Conservation (phyloP, 2,888 invertebrate species). For the Epiblema foenella region DNA sequence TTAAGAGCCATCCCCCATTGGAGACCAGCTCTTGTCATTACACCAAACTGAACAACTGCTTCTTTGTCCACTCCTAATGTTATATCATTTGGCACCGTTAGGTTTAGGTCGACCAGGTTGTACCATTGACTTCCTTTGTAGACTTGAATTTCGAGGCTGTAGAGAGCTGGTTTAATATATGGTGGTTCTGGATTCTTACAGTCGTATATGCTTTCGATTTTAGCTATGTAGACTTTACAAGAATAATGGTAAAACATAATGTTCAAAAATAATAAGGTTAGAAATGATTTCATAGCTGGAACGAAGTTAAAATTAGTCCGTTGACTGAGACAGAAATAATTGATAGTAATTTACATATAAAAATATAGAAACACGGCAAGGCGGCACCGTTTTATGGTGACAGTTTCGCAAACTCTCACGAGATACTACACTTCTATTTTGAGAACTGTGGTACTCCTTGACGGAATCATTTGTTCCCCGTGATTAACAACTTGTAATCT, state of each 20-base stretch:
- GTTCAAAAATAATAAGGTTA: background rate
- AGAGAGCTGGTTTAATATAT: background rate
- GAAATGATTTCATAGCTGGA: background rate
- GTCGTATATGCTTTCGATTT: background rate
- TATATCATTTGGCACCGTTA: slow-evolving; percentile 9
- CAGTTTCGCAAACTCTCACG: too few species aligned
- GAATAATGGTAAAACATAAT: background rate
- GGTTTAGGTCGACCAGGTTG: background rate
- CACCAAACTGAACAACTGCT: background rate
- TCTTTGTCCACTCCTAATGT: background rate
- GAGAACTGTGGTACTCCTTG: too few species aligned
- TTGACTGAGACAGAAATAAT: background rate
- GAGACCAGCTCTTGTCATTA: background rate
- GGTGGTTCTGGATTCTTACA: slow-evolving; percentile 9
- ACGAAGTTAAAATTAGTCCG: background rate
- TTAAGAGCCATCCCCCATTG: slow-evolving; percentile 13
- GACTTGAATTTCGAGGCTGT: background rate
- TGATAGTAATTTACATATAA: background rate
- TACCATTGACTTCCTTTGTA: background rate
- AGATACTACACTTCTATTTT: too few species aligned
- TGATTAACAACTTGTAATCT: too few species aligned
- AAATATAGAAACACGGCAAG: too few species aligned
- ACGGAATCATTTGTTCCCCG: too few species aligned
- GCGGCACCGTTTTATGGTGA: too few species aligned
- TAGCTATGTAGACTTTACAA: background rate